Base-by-base conservation (phyloP, 2,888 invertebrate species). In the Petrolisthes cinctipes region DNA sequence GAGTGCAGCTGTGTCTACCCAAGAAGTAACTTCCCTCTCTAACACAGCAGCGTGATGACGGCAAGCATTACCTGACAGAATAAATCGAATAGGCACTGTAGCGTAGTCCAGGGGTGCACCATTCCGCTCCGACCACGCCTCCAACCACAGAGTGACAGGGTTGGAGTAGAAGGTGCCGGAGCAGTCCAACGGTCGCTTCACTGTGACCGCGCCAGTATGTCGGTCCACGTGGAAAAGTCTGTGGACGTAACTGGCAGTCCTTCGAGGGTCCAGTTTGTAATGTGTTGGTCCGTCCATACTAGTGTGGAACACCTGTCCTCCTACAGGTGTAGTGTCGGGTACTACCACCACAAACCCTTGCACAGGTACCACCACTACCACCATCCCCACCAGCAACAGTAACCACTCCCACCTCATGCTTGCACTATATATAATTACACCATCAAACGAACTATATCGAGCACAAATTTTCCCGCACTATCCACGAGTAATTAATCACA, bases 101-200 rank as follows among this genome's bases (percentile, higher is more conserved):
- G 96, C 96, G 92, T 96, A 97, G 92, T 97, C 96, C 90, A 97
- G 96, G 91, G 96, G 91, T 61, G 91, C 87, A 56, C 90, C 92
- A 37, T 91, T 91, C 75, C 82, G 71, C 81, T 95, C 96, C 90
- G 97, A 96, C 83, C 96, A 96, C 66, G 97, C 97, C 92, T 97
- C 97, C 89, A 97, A 95, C 93, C 97, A 96, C 92, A 97, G 95
- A 5, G 97, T 97, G 92, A 97, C 97, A 86, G 97, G 94, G 92
- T 96, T 96, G 0, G 97, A 97, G 92, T 97, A 97, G 91, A 95
- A 95, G 61, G 96, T 94, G 90, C 97, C 97, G 92, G 96, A 95
- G 93, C 97, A 97, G 92, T 95, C 94, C 17, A 97, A 93, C 85
- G 94, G 94, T 92, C 95, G 95, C 91, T 95, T 94, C 68, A 97